phyloP scores from a whole-genome alignment of 2,797 vertebrate genomes.

The Anableps anableps region DNA sequence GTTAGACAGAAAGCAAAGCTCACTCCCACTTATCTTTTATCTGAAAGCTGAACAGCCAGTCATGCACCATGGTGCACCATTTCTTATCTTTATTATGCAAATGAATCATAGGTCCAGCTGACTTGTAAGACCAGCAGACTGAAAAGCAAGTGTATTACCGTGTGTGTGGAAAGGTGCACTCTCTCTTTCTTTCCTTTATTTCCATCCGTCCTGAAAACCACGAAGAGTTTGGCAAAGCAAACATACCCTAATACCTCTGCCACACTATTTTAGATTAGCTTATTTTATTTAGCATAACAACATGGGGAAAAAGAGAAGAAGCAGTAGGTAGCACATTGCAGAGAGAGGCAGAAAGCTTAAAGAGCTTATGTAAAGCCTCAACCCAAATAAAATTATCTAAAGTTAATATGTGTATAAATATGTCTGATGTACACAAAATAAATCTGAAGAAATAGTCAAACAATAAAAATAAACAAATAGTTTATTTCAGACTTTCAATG shows the following conservation, averaged over 20 bases:
- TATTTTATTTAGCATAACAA: background rate
- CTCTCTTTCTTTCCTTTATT: conserved; percentile 18
- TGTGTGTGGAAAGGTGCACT: conserved; percentile 8
- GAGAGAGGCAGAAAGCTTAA: background rate
- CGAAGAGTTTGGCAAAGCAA: conserved; percentile 48
- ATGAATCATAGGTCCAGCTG: conserved; percentile 34
- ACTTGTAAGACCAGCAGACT: conserved; percentile 37
- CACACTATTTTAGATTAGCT: background rate
- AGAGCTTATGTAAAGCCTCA: background rate
- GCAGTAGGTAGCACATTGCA: background rate
- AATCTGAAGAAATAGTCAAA: background rate
- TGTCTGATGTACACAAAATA: background rate
- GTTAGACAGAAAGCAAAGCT: conserved; percentile 22
- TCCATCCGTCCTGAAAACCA: conserved; percentile 38
- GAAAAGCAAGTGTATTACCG: conserved; percentile 21
- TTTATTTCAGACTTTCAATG: background rate
- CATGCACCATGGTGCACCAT: background rate
- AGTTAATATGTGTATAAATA: background rate
- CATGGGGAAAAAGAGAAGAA: background rate
- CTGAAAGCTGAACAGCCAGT: conserved; percentile 3
- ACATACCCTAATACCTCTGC: background rate
- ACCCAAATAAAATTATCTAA: background rate
- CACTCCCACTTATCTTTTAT: conserved; percentile 35
- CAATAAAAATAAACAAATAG: background rate
- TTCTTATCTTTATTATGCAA: conserved; percentile 48